A percentile compares a stretch with the other conserved stretches of the same genome.
These are phyloP conservation scores for Eueides isabella DNA, from an alignment of 1,140 invertebrate genomes.

Conservation along the genomic window DNA sequence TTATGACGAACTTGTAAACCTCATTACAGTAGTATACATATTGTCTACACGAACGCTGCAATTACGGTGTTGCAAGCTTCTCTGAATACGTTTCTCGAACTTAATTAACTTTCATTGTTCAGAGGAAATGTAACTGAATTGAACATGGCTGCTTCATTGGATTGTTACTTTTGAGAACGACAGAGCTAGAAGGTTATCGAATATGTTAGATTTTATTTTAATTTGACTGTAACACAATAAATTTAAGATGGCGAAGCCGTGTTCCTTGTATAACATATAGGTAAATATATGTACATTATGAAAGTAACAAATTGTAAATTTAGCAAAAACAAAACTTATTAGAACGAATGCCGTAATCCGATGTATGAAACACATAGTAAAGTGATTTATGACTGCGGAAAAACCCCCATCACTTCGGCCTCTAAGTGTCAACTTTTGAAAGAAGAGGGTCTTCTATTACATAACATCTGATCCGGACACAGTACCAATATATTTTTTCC, in stretches of 20 bases:
- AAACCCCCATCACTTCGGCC: slow-evolving; percentile 28
- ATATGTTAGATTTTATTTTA: too few relatives aligned
- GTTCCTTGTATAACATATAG: too few relatives aligned
- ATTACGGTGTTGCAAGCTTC: too few relatives aligned
- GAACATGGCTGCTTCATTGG: too few relatives aligned
- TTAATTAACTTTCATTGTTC: not conserved
- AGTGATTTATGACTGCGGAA: slow-evolving; percentile 18
- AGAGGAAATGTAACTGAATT: too few relatives aligned
- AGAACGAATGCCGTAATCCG: not conserved
- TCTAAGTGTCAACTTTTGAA: slow-evolving; percentile 31
- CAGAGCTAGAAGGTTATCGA: too few relatives aligned
- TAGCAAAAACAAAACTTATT: not conserved
- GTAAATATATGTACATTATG: not conserved
- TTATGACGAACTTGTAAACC: not conserved
- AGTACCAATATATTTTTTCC: not conserved
- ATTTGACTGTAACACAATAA: too few relatives aligned
- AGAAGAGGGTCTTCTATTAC: slow-evolving; percentile 34
- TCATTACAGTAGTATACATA: not conserved
- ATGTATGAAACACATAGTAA: slow-evolving; percentile 14
- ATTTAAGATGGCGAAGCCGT: too few relatives aligned
- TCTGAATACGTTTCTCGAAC: too few relatives aligned
- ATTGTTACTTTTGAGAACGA: too few relatives aligned
- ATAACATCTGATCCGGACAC: slow-evolving; percentile 2
- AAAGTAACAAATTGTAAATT: not conserved
- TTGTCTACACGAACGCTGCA: not conserved